A percentile compares a stretch with the other conserved stretches of the same genome.
Evolutionary conservation across 2,888 invertebrate species (phyloP).

Genomic region (Watsonalla cultraria): DNA sequence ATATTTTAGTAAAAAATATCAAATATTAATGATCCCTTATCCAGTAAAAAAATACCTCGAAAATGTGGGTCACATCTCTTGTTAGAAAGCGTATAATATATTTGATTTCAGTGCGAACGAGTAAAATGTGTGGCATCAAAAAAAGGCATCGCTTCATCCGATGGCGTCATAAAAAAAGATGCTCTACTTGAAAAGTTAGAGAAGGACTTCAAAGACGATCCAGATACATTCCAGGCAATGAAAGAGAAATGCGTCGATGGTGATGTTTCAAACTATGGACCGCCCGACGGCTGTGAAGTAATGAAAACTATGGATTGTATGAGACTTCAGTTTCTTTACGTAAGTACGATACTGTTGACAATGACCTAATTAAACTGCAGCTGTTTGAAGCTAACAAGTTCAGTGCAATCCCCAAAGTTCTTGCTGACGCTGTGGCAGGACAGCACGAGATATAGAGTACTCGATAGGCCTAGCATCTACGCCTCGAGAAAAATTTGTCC

Average conservation of each 20-base stretch:
- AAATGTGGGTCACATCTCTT: too few species aligned
- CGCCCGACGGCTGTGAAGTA: constrained; percentile 24
- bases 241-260: constrained; percentile 26
- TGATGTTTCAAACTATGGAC: constrained; percentile 22
- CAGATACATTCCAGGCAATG: constrained; percentile 13
- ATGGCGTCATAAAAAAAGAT: constrained; percentile 26
- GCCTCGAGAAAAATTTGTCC: too few species aligned
- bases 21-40: too few species aligned
- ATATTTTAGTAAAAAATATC: too few species aligned
- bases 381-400: too few species aligned
- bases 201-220: constrained; percentile 7
- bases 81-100: constrained; percentile 1
- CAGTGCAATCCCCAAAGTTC: too few species aligned
- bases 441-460: too few species aligned
- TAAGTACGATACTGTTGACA: constrained; percentile 12
- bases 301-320: constrained; percentile 22
- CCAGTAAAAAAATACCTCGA: too few species aligned
- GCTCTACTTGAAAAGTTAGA: constrained; percentile 12
- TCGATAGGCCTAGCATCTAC: too few species aligned
- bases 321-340: constrained; percentile 11
- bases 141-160: constrained; percentile 19
- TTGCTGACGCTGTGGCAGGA: too few species aligned
- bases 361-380: too few species aligned
- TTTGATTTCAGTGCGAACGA: constrained; percentile 29
- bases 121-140: constrained; percentile 31